Conservation (phyloP, 2,113 vertebrate genomes). For the Caloenas nicobarica region DNA sequence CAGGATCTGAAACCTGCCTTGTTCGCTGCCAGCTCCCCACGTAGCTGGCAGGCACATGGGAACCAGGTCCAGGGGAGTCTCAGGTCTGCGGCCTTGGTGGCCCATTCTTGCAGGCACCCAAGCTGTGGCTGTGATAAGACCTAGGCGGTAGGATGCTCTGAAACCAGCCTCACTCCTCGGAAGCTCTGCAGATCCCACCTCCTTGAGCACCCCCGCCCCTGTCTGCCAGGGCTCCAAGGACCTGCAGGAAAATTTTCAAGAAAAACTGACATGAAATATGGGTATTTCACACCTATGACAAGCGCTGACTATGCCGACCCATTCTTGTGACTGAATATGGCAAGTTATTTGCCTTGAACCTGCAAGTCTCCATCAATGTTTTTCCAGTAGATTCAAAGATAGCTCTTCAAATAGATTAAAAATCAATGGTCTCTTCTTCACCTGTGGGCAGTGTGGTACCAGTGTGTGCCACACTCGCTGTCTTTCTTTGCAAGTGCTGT, state of each 20-base stretch:
- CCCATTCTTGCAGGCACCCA: neutral
- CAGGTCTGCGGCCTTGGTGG: neutral
- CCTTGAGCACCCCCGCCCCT: neutral
- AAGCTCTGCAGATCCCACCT: neutral
- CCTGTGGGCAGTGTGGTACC: neutral
- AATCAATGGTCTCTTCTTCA: neutral
- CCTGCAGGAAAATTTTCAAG: neutral
- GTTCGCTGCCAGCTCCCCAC: neutral
- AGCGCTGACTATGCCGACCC: neutral
- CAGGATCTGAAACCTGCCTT: neutral
- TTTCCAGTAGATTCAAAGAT: neutral
- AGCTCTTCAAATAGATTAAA: neutral
- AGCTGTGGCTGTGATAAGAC: neutral
- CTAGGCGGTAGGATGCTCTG: neutral
- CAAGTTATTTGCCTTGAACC: neutral
- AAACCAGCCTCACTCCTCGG: neutral
- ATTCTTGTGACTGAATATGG: neutral
- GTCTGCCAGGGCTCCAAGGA: neutral
- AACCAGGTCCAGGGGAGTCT: neutral
- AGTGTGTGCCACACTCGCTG: neutral
- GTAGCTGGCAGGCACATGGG: neutral
- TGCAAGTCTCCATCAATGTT: neutral
- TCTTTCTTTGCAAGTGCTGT: neutral
- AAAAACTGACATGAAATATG: neutral
- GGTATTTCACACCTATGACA: neutral